phyloP scores from a whole-genome alignment of 2,797 vertebrate genomes.

The Rousettus madagascariensis region DNA sequence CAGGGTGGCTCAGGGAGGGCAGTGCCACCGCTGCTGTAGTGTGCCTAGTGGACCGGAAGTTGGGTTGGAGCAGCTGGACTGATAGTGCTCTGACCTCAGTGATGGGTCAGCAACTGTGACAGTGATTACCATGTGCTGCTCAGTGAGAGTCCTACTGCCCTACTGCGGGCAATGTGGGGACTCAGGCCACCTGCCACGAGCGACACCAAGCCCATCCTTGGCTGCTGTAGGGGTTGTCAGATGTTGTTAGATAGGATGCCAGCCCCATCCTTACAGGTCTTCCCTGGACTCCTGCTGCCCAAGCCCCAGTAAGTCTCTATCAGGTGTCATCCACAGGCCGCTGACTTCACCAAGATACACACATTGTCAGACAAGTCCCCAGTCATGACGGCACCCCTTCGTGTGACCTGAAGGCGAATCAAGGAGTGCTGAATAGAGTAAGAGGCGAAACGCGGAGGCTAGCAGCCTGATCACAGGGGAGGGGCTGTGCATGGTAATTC shows the following conservation, averaged over 20 bases:
- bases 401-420: background rate
- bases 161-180: accelerated
- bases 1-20: background rate
- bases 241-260: background rate
- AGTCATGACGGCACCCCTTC: background rate
- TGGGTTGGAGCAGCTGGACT: background rate
- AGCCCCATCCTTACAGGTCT: background rate
- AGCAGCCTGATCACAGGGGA: background rate
- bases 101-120: background rate
- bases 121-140: background rate
- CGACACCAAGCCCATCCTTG: background rate
- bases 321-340: background rate
- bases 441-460: background rate
- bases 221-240: background rate
- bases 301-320: background rate
- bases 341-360: background rate
- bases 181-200: background rate
- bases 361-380: background rate
- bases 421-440: background rate
- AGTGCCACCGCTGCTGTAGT: background rate
- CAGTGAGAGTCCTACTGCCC: accelerated
- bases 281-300: background rate
- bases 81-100: accelerated
- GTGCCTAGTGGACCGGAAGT: no score
- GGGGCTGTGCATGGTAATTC: accelerated